Conservation (phyloP, 1,140 invertebrate genomes). For the Drosophila simulans region DNA sequence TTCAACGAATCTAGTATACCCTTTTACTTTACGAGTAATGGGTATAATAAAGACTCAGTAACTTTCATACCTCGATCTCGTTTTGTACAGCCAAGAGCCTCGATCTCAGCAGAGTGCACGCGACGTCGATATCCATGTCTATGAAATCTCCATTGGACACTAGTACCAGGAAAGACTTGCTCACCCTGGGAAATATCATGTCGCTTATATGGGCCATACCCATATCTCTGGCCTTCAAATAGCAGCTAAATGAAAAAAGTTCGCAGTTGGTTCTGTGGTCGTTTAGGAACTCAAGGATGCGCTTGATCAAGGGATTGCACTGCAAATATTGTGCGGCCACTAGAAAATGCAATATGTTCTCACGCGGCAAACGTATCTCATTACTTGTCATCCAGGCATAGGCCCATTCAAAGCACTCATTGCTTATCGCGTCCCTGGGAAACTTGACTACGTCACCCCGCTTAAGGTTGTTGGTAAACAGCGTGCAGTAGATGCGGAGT, state of each 20-base stretch:
- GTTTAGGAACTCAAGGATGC: not conserved
- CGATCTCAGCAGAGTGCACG: not conserved
- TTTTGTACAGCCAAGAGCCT: not conserved
- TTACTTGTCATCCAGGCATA: constrained; percentile 6
- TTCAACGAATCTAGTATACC: too few species aligned
- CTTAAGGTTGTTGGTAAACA: not conserved
- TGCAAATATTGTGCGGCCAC: not conserved
- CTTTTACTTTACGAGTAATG: too few species aligned
- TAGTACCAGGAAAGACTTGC: not conserved
- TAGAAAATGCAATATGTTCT: not conserved
- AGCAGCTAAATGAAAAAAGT: not conserved
- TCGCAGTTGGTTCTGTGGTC: not conserved
- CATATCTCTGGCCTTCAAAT: not conserved
- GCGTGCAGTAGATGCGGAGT: not conserved
- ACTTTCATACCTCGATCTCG: constrained; percentile 9
- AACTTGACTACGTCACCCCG: not conserved
- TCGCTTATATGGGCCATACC: not conserved
- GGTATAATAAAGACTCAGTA: too few species aligned
- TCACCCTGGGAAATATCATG: not conserved
- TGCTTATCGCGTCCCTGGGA: not conserved
- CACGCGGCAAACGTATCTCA: not conserved
- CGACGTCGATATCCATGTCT: not conserved
- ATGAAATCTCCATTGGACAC: not conserved
- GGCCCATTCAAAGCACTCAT: not conserved
- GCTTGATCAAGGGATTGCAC: not conserved